These are phyloP conservation scores for Vombatus ursinus DNA, from an alignment of 2,113 vertebrate genomes.

Conservation along the genomic window DNA sequence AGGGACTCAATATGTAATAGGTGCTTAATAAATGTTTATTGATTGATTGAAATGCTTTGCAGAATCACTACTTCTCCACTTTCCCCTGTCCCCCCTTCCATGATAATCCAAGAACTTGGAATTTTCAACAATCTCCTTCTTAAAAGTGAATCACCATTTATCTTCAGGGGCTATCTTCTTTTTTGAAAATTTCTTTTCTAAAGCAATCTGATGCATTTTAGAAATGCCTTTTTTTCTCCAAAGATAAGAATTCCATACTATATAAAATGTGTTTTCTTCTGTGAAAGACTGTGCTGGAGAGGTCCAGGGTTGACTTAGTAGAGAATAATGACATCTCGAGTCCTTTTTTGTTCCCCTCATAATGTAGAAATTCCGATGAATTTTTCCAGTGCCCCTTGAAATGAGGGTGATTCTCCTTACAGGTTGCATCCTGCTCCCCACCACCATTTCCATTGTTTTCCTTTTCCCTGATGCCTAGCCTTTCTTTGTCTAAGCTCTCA, in stretches of 20 bases:
- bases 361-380: neutral
- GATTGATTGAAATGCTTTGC: neutral
- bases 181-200: neutral
- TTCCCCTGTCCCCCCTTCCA: neutral
- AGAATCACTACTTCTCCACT: neutral
- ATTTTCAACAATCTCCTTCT: neutral
- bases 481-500: neutral
- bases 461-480: neutral
- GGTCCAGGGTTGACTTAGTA: neutral
- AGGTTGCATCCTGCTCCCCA: neutral
- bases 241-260: neutral
- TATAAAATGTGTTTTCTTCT: neutral
- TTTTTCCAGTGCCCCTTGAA: neutral
- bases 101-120: neutral
- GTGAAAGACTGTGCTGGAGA: neutral
- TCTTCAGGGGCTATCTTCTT: neutral
- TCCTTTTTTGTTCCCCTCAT: neutral
- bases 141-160: neutral
- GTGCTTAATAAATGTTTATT: neutral
- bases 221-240: neutral
- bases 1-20: neutral
- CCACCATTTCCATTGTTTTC: neutral
- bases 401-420: neutral
- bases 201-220: neutral
- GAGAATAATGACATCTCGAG: neutral